These are phyloP conservation scores for Andrena cerasifolii DNA, from an alignment of 1,140 invertebrate genomes.

Conservation along the genomic window DNA sequence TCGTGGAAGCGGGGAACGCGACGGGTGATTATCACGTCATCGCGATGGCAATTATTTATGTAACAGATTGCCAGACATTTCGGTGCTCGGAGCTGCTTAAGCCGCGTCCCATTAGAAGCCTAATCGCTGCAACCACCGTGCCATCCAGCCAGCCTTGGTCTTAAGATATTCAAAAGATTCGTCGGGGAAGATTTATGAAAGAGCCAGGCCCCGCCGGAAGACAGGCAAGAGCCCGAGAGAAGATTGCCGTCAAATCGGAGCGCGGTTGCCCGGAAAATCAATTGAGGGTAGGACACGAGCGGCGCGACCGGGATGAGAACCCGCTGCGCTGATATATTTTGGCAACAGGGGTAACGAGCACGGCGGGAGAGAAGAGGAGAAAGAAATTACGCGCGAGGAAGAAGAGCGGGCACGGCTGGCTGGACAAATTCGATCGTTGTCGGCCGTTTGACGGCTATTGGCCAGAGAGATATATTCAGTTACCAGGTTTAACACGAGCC, in stretches of 20 bases:
- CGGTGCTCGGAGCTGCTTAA: no score
- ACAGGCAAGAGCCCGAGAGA: neutral
- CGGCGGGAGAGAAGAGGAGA: constrained; percentile 26
- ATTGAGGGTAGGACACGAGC: constrained; percentile 2
- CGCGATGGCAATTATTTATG: no score
- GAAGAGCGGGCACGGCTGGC: constrained; percentile 58
- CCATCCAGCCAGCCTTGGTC: no score
- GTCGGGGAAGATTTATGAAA: no score
- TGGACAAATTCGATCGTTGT: constrained; percentile 78
- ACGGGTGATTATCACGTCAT: no score
- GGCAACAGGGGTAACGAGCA: constrained; percentile 51
- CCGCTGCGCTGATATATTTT: constrained; percentile 64
- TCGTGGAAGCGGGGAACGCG: no score
- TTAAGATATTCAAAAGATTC: no score
- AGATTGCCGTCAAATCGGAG: neutral
- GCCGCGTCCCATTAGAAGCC: no score
- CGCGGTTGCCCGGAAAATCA: constrained; percentile 15
- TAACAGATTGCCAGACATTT: no score
- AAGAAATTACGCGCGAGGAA: constrained; percentile 17
- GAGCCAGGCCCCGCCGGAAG: no score
- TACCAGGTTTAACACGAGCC: constrained; percentile 75
- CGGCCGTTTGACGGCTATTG: constrained; percentile 75
- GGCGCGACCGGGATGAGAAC: constrained; percentile 20
- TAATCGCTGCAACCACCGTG: no score
- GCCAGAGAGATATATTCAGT: constrained; percentile 76